Conservation (phyloP, 1,140 invertebrate genomes). For the Lasioglossum albipes region DNA sequence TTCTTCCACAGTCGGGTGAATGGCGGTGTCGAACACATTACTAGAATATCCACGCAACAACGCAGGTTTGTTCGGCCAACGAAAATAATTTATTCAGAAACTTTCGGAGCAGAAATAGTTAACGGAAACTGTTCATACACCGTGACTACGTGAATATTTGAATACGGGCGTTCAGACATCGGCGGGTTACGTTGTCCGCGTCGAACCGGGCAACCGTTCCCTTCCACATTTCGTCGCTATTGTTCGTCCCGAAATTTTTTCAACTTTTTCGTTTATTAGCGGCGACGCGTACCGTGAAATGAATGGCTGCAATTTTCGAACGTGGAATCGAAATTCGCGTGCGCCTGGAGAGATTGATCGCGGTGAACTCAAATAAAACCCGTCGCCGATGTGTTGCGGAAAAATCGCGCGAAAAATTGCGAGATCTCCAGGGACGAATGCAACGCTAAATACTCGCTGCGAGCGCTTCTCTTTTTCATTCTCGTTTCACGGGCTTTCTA, state of each 20-base stretch:
- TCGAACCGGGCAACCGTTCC: too few relatives aligned
- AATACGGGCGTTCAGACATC: slow-evolving; percentile 23
- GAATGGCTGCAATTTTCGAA: slow-evolving; percentile 44
- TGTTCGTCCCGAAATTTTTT: slow-evolving; percentile 30
- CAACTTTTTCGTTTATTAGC: slow-evolving; percentile 47
- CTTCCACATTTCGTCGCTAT: slow-evolving; percentile 18
- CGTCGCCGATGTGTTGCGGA: slow-evolving; percentile 5
- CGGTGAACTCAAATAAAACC: slow-evolving; percentile 21
- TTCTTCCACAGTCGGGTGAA: too few relatives aligned
- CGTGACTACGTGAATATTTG: background rate
- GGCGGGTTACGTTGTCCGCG: background rate
- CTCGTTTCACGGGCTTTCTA: background rate
- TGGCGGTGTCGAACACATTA: background rate
- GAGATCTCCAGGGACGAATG: background rate
- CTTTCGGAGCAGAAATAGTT: background rate
- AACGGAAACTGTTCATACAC: background rate
- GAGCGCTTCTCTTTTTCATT: background rate
- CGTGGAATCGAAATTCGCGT: slow-evolving; percentile 37
- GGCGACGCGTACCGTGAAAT: slow-evolving; percentile 37
- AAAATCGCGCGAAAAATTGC: slow-evolving; percentile 23
- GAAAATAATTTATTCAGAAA: slow-evolving; percentile 20
- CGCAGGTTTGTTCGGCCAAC: too few relatives aligned
- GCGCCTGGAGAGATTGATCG: slow-evolving; percentile 43
- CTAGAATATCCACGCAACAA: background rate
- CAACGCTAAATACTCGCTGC: background rate